These are phyloP conservation scores for Mobula birostris DNA, from an alignment of 2,113 vertebrate species.

Conservation along the genomic window DNA sequence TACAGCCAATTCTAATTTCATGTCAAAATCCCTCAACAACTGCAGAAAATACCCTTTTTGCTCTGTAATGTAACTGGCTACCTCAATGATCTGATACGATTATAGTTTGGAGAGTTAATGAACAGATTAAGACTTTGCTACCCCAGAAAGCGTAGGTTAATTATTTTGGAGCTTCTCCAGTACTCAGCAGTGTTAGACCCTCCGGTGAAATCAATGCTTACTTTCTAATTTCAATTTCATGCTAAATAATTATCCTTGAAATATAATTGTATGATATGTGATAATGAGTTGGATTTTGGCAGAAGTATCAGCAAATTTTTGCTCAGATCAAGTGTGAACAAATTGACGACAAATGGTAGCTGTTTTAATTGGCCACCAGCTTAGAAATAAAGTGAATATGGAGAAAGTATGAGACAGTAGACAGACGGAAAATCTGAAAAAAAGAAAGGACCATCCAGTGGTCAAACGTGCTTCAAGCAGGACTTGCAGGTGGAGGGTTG, in stretches of 20 bases:
- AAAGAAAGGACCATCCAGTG: no score
- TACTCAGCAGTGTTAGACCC: not conserved
- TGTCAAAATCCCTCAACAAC: not conserved
- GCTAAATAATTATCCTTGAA: not conserved
- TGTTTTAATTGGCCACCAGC: no score
- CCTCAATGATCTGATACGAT: not conserved
- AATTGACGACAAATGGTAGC: no score
- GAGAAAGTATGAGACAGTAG: no score
- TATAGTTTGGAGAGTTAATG: not conserved
- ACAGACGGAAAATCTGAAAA: no score
- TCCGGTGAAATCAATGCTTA: not conserved
- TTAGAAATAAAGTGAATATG: no score
- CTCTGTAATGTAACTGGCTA: not conserved
- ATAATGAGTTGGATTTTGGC: not conserved
- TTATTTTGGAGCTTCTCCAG: not conserved
- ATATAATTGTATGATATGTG: not conserved
- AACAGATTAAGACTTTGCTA: not conserved
- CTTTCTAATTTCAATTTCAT: not conserved
- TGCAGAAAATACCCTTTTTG: not conserved
- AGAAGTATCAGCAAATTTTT: no score
- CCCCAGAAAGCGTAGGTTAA: not conserved
- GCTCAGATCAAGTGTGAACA: no score
- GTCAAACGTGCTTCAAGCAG: no score
- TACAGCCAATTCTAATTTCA: not conserved
- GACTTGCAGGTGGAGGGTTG: no score